Conservation (phyloP, 1,140 invertebrate species). For the Aphelenchoides besseyi region DNA sequence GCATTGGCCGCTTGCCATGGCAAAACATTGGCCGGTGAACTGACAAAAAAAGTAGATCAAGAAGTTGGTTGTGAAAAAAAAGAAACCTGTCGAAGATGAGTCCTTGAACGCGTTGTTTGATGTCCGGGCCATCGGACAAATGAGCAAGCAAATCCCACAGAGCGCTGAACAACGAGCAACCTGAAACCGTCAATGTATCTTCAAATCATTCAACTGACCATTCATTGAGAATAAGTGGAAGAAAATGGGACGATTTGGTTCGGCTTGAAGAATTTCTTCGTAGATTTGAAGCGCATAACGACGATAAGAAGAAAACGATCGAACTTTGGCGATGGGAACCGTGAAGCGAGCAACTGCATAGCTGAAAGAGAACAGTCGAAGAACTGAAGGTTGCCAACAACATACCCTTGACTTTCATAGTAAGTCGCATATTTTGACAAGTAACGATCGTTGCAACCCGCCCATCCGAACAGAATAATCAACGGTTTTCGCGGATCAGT, state of each 20-base stretch:
- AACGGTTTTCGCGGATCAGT: conserved; percentile 63
- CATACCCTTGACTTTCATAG: conserved; percentile 66
- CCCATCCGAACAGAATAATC: conserved; percentile 75
- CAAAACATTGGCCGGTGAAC: conserved; percentile 42
- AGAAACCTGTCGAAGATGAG: conserved; percentile 73
- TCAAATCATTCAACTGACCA: conserved; percentile 70
- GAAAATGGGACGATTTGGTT: conserved; percentile 72
- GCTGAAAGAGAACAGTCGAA: conserved; percentile 64
- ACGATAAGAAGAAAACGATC: conserved; percentile 70
- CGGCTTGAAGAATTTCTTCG: conserved; percentile 69
- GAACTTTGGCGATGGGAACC: conserved; percentile 71
- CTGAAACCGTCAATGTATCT: conserved; percentile 69
- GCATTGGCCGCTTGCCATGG: conserved; percentile 50
- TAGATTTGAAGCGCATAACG: conserved; percentile 71
- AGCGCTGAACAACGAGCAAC: conserved; percentile 62
- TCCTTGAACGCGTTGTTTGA: conserved; percentile 69
- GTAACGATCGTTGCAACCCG: conserved; percentile 74
- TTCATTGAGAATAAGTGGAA: conserved; percentile 79
- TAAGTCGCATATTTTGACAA: conserved; percentile 75
- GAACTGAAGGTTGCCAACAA: neutral
- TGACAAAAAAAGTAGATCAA: conserved; percentile 64
- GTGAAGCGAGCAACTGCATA: conserved; percentile 75
- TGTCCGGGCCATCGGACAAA: conserved; percentile 39
- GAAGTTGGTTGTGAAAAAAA: conserved; percentile 64
- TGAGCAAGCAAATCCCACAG: conserved; percentile 56